Evolutionary conservation across 2,888 invertebrate species (phyloP), one percentile per base, ranked within the genome.

Genomic region (Drosophila affinis): DNA sequence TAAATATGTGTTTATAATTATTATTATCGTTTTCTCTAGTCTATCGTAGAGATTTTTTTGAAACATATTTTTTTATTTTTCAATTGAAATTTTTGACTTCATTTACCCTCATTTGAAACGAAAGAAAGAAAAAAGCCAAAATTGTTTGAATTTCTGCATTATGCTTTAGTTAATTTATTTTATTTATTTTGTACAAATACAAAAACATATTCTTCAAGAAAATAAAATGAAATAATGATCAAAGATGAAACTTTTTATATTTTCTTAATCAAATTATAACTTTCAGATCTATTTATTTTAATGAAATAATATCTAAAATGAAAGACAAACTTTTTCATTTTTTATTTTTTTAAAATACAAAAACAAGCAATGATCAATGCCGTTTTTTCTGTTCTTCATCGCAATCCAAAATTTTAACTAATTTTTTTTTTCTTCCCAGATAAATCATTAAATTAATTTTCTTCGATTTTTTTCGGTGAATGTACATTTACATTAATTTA

Each of bases 111-210:
- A 29, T 29, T 29, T 55, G 34, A 60, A 49, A 52, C n/a, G 9
- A 57, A 52, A 18, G 39, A 53, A 53, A 45, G 60, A 54, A 27
- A 62, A 54, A 71, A 34, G 46, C 77, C 72, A 79, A 86, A 59
- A 73, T 70, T 73, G 57, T 62, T 76, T 83, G 70, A 88, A 83
- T 77, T 77, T 88, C 73, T 88, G 60, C 39, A 86, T 86, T 87
- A 83, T 80, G 78, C 75, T 77, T 77, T 83, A 88, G 87, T 76
- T 83, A 78, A 83, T 83, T 83, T 83, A 83, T 86, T 83, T 83
- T 57, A 83, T 80, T 83, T 83, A 88, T 87, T 83, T 78, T 88
- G 76, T 74, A 74, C 49, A 75, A 69, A 62, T 75, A 75, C 49
- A 57, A 73, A 77, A 73, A 63, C 53, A 69, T 71, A 82, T 73